These are phyloP conservation scores for Panthera uncia DNA, from an alignment of 2,113 vertebrate species.

Conservation along the genomic window DNA sequence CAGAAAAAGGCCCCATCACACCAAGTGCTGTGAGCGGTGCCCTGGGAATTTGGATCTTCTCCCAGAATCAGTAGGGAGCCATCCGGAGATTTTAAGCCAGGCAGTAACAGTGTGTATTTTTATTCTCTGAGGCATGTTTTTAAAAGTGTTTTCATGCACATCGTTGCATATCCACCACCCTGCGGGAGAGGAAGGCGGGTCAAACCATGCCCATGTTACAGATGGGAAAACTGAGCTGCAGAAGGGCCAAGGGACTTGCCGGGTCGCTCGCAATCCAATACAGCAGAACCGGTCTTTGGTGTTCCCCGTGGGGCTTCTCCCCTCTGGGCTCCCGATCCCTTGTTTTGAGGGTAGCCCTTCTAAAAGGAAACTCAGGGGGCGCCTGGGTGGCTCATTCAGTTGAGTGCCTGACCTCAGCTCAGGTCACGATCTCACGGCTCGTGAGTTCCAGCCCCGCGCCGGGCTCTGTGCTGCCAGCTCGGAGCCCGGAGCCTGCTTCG, in stretches of 20 bases:
- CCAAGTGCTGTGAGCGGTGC: neutral
- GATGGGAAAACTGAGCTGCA: neutral
- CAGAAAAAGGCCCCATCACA: neutral
- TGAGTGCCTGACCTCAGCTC: too few species aligned
- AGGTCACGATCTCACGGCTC: too few species aligned
- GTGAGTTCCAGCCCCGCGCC: too few species aligned
- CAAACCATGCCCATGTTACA: too few species aligned
- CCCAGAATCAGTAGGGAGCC: neutral
- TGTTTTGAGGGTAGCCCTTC: neutral
- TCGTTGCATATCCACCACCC: neutral
- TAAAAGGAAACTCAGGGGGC: neutral
- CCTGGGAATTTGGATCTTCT: neutral
- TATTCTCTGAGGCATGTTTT: neutral
- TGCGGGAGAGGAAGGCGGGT: neutral
- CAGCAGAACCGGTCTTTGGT: neutral
- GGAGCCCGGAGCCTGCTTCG: too few species aligned
- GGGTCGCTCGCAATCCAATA: fast-evolving
- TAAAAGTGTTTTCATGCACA: neutral
- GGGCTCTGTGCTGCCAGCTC: too few species aligned
- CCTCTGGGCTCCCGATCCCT: neutral
- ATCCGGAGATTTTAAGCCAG: neutral
- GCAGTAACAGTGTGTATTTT: neutral
- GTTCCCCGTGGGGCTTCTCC: fast-evolving
- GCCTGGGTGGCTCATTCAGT: too few species aligned
- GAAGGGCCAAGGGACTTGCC: fast-evolving